phyloP scores from a whole-genome alignment of 1,140 invertebrate species.

The Drosophila azteca region DNA sequence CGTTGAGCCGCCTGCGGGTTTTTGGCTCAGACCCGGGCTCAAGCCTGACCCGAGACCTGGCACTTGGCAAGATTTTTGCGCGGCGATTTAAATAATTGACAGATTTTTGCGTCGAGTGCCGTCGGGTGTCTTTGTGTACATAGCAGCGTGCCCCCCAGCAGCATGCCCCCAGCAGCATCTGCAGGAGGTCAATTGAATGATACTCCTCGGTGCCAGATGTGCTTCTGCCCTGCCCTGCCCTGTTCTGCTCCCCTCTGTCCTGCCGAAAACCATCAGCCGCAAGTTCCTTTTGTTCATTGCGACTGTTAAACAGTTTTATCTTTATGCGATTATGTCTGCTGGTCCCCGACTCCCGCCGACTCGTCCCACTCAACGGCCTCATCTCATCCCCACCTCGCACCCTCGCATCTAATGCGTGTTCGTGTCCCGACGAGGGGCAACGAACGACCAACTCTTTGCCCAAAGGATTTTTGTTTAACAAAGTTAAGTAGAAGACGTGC shows the following conservation, averaged over 20 bases:
- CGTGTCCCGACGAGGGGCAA: constrained; percentile 22
- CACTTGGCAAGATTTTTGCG: constrained; percentile 58
- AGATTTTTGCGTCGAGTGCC: constrained; percentile 61
- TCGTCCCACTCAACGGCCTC: not conserved
- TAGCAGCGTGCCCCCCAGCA: not conserved
- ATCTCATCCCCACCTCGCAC: not conserved
- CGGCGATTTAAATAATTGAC: constrained; percentile 79
- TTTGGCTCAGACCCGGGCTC: too few species aligned
- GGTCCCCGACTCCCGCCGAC: not conserved
- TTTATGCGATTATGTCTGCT: constrained; percentile 80
- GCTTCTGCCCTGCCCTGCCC: not conserved
- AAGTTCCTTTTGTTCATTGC: constrained; percentile 55
- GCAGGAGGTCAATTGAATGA: constrained; percentile 49
- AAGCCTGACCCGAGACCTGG: constrained; percentile 20
- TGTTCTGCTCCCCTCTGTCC: constrained; percentile 3
- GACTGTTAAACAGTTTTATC: constrained; percentile 81
- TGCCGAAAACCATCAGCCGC: constrained; percentile 22
- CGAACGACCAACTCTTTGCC: constrained; percentile 68
- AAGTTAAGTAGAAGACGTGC: constrained; percentile 71
- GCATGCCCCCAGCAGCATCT: not conserved
- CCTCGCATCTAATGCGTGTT: constrained; percentile 33
- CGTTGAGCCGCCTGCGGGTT: constrained; percentile 35
- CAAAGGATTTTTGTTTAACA: constrained; percentile 81
- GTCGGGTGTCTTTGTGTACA: constrained; percentile 41
- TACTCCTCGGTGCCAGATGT: too few species aligned